phyloP scores from a whole-genome alignment of 2,888 invertebrate genomes.

The Meandrusa payeni region DNA sequence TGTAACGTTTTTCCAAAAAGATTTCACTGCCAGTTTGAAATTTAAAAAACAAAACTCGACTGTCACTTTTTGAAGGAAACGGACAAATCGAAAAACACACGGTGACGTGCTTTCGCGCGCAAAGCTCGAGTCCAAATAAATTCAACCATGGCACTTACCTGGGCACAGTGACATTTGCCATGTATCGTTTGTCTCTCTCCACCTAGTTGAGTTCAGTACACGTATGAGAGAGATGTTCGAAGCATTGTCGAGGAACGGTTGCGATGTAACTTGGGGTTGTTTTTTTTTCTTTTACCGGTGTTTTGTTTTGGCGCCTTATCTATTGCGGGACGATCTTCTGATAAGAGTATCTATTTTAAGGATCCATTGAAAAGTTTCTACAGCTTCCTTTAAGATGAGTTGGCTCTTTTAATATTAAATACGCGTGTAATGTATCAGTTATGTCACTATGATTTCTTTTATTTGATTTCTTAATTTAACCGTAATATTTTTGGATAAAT shows the following conservation, averaged over 20 bases:
- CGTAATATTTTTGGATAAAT: no score
- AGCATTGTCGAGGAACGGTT: slow-evolving; percentile 64
- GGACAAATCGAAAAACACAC: slow-evolving; percentile 35
- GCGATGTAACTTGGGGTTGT: slow-evolving; percentile 49
- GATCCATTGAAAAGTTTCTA: slow-evolving; percentile 35
- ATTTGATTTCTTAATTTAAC: no score
- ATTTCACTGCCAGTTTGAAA: slow-evolving; percentile 22
- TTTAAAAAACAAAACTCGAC: slow-evolving; percentile 28
- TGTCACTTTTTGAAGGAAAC: slow-evolving; percentile 22
- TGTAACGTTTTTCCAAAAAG: background rate
- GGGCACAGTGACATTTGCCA: slow-evolving; percentile 63
- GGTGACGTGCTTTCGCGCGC: slow-evolving; percentile 70
- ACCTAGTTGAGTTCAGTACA: slow-evolving; percentile 17
- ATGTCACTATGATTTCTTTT: no score
- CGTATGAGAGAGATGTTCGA: slow-evolving; percentile 36
- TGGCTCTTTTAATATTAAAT: no score
- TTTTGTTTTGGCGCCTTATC: slow-evolving; percentile 71
- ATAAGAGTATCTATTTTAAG: slow-evolving; percentile 47
- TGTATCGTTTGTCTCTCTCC: slow-evolving; percentile 46
- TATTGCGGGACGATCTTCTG: slow-evolving; percentile 44
- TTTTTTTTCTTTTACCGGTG: slow-evolving; percentile 53
- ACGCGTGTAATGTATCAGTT: no score
- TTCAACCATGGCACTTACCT: slow-evolving; percentile 60
- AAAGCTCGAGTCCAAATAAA: slow-evolving; percentile 73
- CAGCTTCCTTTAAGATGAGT: slow-evolving; percentile 8